Base-by-base conservation (phyloP, 2,113 vertebrate genomes). In the Meriones unguiculatus region DNA sequence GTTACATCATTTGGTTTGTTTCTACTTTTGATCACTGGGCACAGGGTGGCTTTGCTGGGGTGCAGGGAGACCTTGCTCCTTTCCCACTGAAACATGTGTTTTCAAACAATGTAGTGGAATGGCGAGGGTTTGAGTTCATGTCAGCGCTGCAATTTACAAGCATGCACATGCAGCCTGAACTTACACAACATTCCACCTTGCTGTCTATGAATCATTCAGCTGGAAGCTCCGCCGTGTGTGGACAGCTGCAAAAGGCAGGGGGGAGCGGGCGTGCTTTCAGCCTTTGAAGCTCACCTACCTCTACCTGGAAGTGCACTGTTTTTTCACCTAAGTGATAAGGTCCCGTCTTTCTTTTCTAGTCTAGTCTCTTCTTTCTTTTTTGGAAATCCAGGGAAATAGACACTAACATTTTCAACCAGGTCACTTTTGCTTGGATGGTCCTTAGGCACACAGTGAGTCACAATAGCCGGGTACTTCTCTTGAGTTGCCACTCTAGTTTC, bases 131-230 rank as follows among this genome's bases (percentile, higher is more conserved):
- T 89, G 95, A 93, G 91, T 97, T 97, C 82, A 87, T 89, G 97
- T 98, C 96, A 97, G 92, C 92, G 41, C 95, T 52, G 89, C 97
- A 95, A 94, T 97, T 98, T 97, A 96, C 92, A 97, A 93, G 95
- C 96, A 82, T 95, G 96, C 97, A 97, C 92, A 14, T 89, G 22
- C 88, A 94, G 92, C 92, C 80, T 97, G 97, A 97, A 96, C 93
- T 95, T 94, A 96, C 96, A 96, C 38, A 97, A 89, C 90, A 50
- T 96, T 96, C 96, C 96, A 95, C 94, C 95, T 96, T 95, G 96
- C 96, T 96, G 97, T 95, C 97, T 93, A 96, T 96, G 96, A 97
- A 97, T 97, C 96, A 97, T 92, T 95, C 93, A 10, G 35, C 92
- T 87, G n/a, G 95, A 96, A 97, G 89, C 95, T 81, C 95, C 81